These are phyloP conservation scores for Microdon myrmicae DNA, from an alignment of 2,888 invertebrate genomes.

Conservation along the genomic window DNA sequence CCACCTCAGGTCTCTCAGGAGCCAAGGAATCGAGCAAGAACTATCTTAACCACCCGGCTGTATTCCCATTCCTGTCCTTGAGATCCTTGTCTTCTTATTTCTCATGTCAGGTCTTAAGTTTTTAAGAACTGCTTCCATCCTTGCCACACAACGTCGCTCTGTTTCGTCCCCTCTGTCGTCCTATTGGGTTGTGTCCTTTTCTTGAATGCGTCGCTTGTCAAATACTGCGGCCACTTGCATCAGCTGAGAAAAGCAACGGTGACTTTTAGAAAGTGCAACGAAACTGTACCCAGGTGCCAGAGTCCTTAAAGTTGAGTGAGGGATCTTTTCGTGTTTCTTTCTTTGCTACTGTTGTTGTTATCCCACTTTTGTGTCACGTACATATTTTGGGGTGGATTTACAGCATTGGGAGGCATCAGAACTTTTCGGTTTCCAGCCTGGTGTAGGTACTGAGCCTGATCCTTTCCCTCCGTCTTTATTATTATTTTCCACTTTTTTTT, in stretches of 20 bases:
- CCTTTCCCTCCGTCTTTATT: too few relatives aligned
- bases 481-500: slow-evolving; percentile 7
- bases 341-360: too few relatives aligned
- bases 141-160: slow-evolving; percentile 3
- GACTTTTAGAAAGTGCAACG: slow-evolving; percentile 46
- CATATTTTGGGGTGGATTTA: slow-evolving; percentile 13
- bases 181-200: slow-evolving; percentile 16
- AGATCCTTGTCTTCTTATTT: slow-evolving; percentile 1
- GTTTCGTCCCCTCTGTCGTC: slow-evolving; percentile 22
- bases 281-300: slow-evolving; percentile 31
- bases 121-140: slow-evolving; percentile 22
- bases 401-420: slow-evolving; percentile 18
- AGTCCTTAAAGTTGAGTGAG: slow-evolving; percentile 26
- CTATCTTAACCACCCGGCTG: too few relatives aligned
- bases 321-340: slow-evolving; percentile 11
- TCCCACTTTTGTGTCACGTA: slow-evolving; percentile 6
- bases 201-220: slow-evolving; percentile 34
- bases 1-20: too few relatives aligned
- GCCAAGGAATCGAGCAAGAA: too few relatives aligned
- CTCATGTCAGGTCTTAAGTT: slow-evolving; percentile 24
- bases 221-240: slow-evolving; percentile 49
- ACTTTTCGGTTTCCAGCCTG: slow-evolving; percentile 12
- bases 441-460: slow-evolving; percentile 23
- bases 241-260: slow-evolving; percentile 49
- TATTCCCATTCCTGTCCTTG: slow-evolving; percentile 4